Percentiles rank a stretch among this genome's conserved stretches.
Evolutionary conservation across 2,888 invertebrate species (phyloP).

Genomic region (Clunio marinus): DNA sequence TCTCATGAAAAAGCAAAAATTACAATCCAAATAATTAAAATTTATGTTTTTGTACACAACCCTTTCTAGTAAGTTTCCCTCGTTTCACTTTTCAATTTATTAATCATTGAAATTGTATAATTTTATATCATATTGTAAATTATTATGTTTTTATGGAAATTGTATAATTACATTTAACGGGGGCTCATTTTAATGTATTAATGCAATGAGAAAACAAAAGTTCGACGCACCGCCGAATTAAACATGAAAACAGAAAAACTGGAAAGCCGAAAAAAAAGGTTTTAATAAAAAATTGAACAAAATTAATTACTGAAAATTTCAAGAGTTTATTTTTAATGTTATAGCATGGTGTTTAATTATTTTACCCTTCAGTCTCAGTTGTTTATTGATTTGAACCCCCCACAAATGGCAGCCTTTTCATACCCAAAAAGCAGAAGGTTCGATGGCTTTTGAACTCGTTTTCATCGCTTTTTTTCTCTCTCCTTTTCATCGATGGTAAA

Average conservation of each 20-base stretch:
- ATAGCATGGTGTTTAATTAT: not conserved
- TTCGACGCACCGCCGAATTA: not conserved
- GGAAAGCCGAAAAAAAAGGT: not conserved
- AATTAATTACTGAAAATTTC: conserved; percentile 16
- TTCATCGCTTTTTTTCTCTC: too few species aligned
- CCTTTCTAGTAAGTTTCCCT: not conserved
- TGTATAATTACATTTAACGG: not conserved
- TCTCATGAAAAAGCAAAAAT: too few species aligned
- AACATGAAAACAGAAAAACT: not conserved
- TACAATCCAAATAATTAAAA: not conserved
- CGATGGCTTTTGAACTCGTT: conserved; percentile 3
- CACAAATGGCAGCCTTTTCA: not conserved
- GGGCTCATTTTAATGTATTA: conserved; percentile 8
- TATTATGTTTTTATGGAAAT: conserved; percentile 15
- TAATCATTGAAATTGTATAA: conserved; percentile 21
- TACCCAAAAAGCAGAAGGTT: not conserved
- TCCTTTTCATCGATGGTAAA: too few species aligned
- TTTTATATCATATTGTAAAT: conserved; percentile 18
- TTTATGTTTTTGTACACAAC: not conserved
- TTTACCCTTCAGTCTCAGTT: not conserved
- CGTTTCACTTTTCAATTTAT: not conserved
- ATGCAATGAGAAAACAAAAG: not conserved
- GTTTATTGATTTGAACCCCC: not conserved
- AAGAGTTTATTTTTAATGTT: not conserved
- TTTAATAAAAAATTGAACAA: conserved; percentile 18